These are phyloP conservation scores for Drosophila lini DNA, from an alignment of 1,140 invertebrate genomes.

Conservation along the genomic window DNA sequence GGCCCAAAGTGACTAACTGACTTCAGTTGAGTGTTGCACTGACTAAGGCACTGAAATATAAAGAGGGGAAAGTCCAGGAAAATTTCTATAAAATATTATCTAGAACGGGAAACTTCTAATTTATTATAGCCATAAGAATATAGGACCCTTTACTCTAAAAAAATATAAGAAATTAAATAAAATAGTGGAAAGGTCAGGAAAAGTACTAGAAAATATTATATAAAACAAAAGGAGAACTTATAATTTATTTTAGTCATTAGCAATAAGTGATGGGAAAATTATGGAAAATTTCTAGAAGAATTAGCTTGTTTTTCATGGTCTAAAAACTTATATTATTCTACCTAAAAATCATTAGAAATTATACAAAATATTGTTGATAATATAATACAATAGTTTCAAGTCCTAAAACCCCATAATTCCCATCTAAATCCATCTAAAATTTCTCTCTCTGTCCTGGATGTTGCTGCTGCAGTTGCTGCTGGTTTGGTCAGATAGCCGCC, in stretches of 20 bases:
- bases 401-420: neutral
- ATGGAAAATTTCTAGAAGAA: neutral
- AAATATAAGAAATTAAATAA: no score
- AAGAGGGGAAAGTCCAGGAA: neutral
- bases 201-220: neutral
- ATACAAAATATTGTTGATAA: no score
- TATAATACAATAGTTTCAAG: no score
- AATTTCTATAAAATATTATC: neutral
- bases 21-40: conserved; percentile 18
- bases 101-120: rapidly evolving
- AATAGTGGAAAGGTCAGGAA: neutral
- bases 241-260: neutral
- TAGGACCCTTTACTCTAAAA: neutral
- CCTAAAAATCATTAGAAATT: neutral
- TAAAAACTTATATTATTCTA: neutral
- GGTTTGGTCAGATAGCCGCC: conserved; percentile 58
- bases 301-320: no score
- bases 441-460: conserved; percentile 10
- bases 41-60: neutral
- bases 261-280: neutral
- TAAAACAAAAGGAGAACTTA: rapidly evolving
- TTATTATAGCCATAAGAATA: neutral
- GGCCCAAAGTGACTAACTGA: conserved; percentile 68
- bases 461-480: conserved; percentile 44
- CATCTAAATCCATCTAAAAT: neutral